Base-by-base conservation (phyloP, 2,888 invertebrate genomes). In the Pristionchus fissidentatus region DNA sequence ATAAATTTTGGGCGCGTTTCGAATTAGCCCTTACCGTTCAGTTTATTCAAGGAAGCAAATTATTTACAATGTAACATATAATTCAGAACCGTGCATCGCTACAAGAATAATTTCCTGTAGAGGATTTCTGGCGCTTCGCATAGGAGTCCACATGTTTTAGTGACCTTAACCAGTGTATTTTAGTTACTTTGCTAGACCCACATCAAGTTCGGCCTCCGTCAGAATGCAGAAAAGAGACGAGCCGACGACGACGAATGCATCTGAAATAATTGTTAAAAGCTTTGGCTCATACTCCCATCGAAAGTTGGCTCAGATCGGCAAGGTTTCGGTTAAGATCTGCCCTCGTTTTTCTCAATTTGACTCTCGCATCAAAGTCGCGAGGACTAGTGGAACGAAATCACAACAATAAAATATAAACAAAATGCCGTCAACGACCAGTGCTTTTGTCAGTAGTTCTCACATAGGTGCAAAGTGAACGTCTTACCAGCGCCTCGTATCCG, bases 141-240 rank as follows among this genome's bases (percentile, higher is more conserved):
- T n/a, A n/a, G n/a, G n/a, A n/a, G n/a, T n/a, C n/a, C n/a, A n/a
- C n/a, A n/a, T n/a, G n/a, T n/a, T n/a, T n/a, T 49, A 49, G 49
- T 49, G 13, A 49, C 13, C 13, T 49, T 19, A 49, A 49, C 19
- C 49, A 49, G 19, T 49, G 19, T 15, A 49, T 49, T 15, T 10
- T 49, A 10, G 19, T 10, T 15, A 15, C 49, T 15, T 15, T 49
- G 19, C 10, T 15, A 15, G 19, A 75, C 49, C 49, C 22, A 77
- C 49, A 26, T 10, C 32, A 3, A 77, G 32, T 15, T 77, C 75
- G 3, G 19, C 22, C 35, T 77, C 75, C 29, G 29, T 77, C 10
- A 46, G 22, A 49, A 46, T 7, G 22, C 46, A 77, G 29, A 77
- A 32, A 29, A 77, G 75, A 35, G 75, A 77, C 10, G 75, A 77